phyloP scores from a whole-genome alignment of 2,797 vertebrate species.

The Phalloptychus januarius region DNA sequence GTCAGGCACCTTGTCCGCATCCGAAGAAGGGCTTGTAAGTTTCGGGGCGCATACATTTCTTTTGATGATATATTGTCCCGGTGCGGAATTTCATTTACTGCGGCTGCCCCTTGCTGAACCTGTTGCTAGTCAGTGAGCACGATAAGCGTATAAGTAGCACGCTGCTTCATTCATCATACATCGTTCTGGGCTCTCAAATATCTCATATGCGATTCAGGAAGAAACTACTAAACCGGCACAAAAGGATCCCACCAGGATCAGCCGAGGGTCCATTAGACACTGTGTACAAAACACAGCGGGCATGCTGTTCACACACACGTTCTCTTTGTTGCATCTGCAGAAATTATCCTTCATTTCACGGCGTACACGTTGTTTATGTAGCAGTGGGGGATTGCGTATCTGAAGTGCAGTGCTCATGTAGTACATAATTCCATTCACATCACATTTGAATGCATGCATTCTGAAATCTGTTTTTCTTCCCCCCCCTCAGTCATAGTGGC shows the following conservation, averaged over 20 bases:
- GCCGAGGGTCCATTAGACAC: conserved; percentile 76
- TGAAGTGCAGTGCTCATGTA: conserved; percentile 54
- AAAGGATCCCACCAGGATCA: conserved; percentile 78
- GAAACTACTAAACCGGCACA: conserved; percentile 87
- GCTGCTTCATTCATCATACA: conserved; percentile 99
- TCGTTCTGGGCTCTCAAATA: conserved; percentile 96
- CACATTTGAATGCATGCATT: conserved; percentile 73
- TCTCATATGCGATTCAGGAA: conserved; percentile 92
- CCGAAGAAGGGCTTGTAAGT: conserved; percentile 89
- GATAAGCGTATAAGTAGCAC: conserved; percentile 99
- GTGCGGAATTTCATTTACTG: conserved; percentile 99
- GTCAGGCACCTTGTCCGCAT: conserved; percentile 92
- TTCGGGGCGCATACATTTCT: conserved; percentile 93
- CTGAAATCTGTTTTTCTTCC: conserved; percentile 63
- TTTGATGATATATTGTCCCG: conserved; percentile 99
- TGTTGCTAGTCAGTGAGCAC: conserved; percentile 98
- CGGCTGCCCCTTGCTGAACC: conserved; percentile 98
- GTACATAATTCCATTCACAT: conserved; percentile 73
- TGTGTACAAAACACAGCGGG: conserved; percentile 63
- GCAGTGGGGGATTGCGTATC: conserved; percentile 29
- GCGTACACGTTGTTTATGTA: conserved; percentile 65
- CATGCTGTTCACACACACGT: conserved; percentile 54
- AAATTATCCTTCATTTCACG: conserved; percentile 59
- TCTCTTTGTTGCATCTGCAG: conserved; percentile 57
- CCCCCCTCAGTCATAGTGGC: conserved; percentile 67